Evolutionary conservation across 1,140 invertebrate genomes (phyloP), one percentile per base, ranked within the genome.

Genomic region (Bursaphelenchus mucronatus): DNA sequence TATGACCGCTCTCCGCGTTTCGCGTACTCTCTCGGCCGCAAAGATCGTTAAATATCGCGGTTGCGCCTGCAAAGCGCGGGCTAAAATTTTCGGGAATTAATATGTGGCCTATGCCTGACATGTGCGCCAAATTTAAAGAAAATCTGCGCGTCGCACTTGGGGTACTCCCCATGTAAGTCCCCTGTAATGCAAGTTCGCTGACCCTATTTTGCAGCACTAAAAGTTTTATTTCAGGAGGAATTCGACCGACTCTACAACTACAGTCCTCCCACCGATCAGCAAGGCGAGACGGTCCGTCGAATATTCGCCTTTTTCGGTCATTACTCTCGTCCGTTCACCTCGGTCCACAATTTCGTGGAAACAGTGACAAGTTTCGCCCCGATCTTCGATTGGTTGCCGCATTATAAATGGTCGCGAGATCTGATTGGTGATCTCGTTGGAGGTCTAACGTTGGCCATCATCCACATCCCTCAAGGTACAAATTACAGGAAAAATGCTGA

Each of bases 381-480:
- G 8, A 81, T 80, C 19, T n/a, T 80, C n/a, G 52, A 68, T 11
- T 81, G 79, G 79, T 56, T 80, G 11, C 75, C 78, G 0, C 80
- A 75, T 19, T 85, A 85, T 73, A 80, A 80, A 39, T 65, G 82
- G 46, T 80, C 76, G 61, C 76, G 81, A 11, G 75, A 75, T 59
- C 49, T 84, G 0, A 21, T 82, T 10, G 64, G 53, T 8, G 84
- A 85, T 72, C 56, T 84, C 8, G 58, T 85, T 13, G 78, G 83
- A 4, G 84, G 84, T 13, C 43, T 85, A n/a, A 84, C 84, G 0
- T 76, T 84, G 17, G 84, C 82, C 8, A 79, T 85, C 21, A 79
- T 85, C 64, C 83, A 84, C 58, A 82, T 85, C 54, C 84, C 84
- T 13, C 83, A 84, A 70, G 82, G 84, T 70, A 50, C 41, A 51